Evolutionary conservation across 2,888 invertebrate species (phyloP).

Genomic region (Encarsia formosa): DNA sequence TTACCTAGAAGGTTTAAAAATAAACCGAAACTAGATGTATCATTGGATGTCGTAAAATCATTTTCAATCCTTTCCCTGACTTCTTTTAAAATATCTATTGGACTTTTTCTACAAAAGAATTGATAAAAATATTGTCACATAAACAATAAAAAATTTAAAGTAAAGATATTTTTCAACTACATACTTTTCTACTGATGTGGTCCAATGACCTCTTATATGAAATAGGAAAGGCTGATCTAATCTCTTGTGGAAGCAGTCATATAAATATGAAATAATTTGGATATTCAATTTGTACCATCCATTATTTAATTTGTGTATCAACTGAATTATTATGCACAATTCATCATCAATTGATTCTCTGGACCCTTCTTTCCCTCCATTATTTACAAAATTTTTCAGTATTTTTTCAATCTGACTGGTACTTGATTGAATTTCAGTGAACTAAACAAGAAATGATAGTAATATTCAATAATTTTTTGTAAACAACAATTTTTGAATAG

Average conservation of each 20-base stretch:
- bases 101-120: slow-evolving; percentile 34
- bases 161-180: slow-evolving; percentile 30
- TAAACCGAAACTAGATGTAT: slow-evolving; percentile 54
- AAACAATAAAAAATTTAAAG: background rate
- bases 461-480: slow-evolving; percentile 8
- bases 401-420: slow-evolving; percentile 52
- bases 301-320: slow-evolving; percentile 49
- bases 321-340: slow-evolving; percentile 50
- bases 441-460: slow-evolving; percentile 21
- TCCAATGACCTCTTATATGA: slow-evolving; percentile 50
- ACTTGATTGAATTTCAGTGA: slow-evolving; percentile 43
- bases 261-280: slow-evolving; percentile 54
- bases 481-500: slow-evolving; percentile 5
- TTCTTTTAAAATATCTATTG: slow-evolving; percentile 44
- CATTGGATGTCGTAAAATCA: slow-evolving; percentile 31
- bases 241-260: slow-evolving; percentile 60
- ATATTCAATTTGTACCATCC: slow-evolving; percentile 55
- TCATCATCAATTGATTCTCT: slow-evolving; percentile 53
- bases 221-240: slow-evolving; percentile 56
- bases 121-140: too few relatives aligned
- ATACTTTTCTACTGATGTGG: slow-evolving; percentile 50
- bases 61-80: slow-evolving; percentile 46
- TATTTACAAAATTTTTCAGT: slow-evolving; percentile 51
- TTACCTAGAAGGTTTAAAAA: slow-evolving; percentile 53
- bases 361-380: slow-evolving; percentile 43